These are phyloP conservation scores for Drosophila guanche DNA, from an alignment of 1,140 invertebrate genomes.

Conservation along the genomic window DNA sequence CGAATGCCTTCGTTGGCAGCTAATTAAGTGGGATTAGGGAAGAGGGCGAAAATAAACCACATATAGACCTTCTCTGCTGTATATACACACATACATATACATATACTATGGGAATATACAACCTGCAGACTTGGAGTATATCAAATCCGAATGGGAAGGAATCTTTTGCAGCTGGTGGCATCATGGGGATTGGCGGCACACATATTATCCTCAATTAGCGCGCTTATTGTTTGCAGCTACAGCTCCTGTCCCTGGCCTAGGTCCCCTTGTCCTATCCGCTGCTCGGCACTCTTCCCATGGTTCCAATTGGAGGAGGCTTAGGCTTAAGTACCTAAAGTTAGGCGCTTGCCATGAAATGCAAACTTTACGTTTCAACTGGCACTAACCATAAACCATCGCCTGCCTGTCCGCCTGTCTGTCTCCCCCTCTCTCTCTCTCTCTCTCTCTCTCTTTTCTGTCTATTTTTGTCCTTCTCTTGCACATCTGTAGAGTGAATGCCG, in stretches of 20 bases:
- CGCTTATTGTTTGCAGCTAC: conserved; percentile 59
- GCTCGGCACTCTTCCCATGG: conserved; percentile 2
- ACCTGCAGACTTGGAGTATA: conserved; percentile 18
- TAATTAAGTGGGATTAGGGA: conserved; percentile 69
- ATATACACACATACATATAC: background rate
- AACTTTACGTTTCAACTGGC: conserved; percentile 72
- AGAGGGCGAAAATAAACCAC: conserved; percentile 21
- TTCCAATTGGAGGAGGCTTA: conserved; percentile 63
- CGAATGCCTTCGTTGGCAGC: conserved; percentile 49
- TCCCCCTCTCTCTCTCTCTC: background rate
- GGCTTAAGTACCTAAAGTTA: conserved; percentile 75
- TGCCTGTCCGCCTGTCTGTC: background rate
- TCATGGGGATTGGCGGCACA: conserved; percentile 22
- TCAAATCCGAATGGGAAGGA: conserved; percentile 19
- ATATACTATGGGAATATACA: background rate
- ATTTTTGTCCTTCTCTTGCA: background rate
- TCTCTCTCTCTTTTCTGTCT: background rate
- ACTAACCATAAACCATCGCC: conserved; percentile 53
- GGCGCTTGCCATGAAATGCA: conserved; percentile 68
- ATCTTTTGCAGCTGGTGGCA: conserved; percentile 24
- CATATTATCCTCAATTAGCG: conserved; percentile 79
- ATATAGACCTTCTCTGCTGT: background rate
- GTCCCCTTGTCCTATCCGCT: background rate
- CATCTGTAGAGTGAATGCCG: background rate
- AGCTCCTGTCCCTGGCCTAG: conserved; percentile 15